Percentiles rank a stretch among this genome's conserved stretches.
Conservation (phyloP, 2,888 invertebrate genomes). For the Meandrusa payeni region DNA sequence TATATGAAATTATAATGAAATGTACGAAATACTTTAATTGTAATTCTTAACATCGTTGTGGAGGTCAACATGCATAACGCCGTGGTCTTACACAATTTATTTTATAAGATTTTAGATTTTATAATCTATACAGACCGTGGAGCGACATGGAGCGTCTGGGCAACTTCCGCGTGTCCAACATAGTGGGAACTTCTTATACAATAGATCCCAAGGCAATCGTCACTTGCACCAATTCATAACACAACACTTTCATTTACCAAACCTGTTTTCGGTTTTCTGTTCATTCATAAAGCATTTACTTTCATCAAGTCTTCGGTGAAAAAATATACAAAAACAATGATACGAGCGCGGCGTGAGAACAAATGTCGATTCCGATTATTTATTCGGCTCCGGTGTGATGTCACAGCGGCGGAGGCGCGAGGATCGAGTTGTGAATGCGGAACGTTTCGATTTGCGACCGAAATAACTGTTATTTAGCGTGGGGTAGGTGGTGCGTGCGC, state of each 20-base stretch:
- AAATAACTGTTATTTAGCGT: conserved; percentile 77
- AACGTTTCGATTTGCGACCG: conserved; percentile 74
- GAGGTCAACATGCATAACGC: no score
- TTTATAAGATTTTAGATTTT: conserved; percentile 5
- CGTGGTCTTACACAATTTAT: no score
- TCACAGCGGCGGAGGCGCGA: conserved; percentile 43
- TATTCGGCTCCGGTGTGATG: conserved; percentile 34
- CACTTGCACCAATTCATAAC: conserved; percentile 62
- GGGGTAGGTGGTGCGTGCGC: conserved; percentile 61
- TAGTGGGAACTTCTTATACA: conserved; percentile 50
- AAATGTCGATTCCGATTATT: conserved; percentile 44
- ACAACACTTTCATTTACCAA: conserved; percentile 67
- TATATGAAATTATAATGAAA: no score
- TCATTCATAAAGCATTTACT: conserved; percentile 63
- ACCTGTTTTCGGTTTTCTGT: conserved; percentile 59
- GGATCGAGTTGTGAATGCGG: conserved; percentile 68
- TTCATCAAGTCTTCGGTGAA: conserved; percentile 52
- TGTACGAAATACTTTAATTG: no score
- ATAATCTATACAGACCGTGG: conserved; percentile 57
- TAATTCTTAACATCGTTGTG: no score
- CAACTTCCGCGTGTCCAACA: conserved; percentile 70
- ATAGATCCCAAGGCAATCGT: conserved; percentile 46
- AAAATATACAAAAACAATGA: conserved; percentile 48
- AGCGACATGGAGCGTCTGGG: conserved; percentile 69
- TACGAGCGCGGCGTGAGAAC: conserved; percentile 45